Evolutionary conservation across 2,888 invertebrate species (phyloP).

Genomic region (Perithous albicinctus): DNA sequence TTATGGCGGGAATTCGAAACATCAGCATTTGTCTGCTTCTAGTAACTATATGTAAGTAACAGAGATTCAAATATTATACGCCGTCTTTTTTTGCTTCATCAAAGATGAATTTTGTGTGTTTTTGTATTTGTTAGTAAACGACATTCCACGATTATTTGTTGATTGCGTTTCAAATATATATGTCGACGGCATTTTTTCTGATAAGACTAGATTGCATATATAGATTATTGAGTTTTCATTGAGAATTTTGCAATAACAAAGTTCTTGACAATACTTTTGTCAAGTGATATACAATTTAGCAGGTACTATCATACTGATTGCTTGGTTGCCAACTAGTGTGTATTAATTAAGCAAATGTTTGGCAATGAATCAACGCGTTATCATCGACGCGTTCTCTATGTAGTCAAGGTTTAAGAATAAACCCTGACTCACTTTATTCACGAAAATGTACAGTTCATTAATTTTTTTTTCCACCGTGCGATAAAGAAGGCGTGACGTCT

Average conservation of each 20-base stretch:
- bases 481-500: background rate
- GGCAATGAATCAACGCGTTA: background rate
- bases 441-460: too few species aligned
- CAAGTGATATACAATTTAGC: background rate
- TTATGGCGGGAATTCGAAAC: slow-evolving; percentile 31
- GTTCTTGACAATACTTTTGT: background rate
- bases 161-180: background rate
- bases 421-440: background rate
- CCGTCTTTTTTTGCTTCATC: background rate
- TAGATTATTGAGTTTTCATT: background rate
- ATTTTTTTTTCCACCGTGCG: background rate
- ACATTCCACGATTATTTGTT: background rate
- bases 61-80: background rate
- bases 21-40: slow-evolving; percentile 11
- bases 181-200: background rate
- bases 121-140: too few species aligned
- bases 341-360: background rate
- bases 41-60: slow-evolving; percentile 34
- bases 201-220: background rate
- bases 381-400: background rate
- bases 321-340: background rate
- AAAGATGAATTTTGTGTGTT: too few species aligned
- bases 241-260: background rate
- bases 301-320: background rate
- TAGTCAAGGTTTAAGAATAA: background rate